Percentiles rank a stretch among this genome's conserved stretches.
These are phyloP conservation scores for Drosophila ezoana DNA, from an alignment of 2,888 invertebrate species.

Conservation along the genomic window DNA sequence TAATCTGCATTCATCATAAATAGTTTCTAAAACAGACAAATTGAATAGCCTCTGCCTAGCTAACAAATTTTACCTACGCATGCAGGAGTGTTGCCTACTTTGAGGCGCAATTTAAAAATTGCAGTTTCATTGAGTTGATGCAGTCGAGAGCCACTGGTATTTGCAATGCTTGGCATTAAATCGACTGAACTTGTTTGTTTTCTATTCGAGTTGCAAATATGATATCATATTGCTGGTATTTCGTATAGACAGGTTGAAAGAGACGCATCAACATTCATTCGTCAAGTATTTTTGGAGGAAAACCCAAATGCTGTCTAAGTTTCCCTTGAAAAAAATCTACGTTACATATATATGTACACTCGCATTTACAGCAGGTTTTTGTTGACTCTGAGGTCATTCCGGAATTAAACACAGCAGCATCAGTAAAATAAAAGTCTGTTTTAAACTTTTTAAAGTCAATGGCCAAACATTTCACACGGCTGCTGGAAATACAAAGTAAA, in stretches of 20 bases:
- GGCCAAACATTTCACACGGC: constrained; percentile 36
- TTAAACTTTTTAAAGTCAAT: constrained; percentile 57
- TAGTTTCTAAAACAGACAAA: background rate
- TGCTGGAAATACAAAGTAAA: constrained; percentile 13
- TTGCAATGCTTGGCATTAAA: no score
- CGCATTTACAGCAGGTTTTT: background rate
- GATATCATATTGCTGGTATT: no score
- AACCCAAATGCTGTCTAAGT: no score
- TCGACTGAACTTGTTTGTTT: no score
- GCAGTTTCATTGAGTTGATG: no score
- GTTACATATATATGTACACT: background rate
- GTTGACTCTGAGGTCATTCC: constrained; percentile 5
- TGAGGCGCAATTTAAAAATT: background rate
- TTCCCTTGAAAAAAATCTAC: no score
- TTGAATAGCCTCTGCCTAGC: background rate
- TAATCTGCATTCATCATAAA: background rate
- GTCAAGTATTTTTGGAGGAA: no score
- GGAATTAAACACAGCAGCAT: constrained; percentile 5
- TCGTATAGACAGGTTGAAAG: no score
- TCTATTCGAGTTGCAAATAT: no score
- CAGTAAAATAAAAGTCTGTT: constrained; percentile 16
- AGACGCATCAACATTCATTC: no score
- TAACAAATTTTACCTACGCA: background rate
- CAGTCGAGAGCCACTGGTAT: no score
- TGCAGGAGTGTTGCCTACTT: constrained; percentile 5